These are phyloP conservation scores for Apeltes quadracus DNA, from an alignment of 2,113 vertebrate species.

Conservation along the genomic window DNA sequence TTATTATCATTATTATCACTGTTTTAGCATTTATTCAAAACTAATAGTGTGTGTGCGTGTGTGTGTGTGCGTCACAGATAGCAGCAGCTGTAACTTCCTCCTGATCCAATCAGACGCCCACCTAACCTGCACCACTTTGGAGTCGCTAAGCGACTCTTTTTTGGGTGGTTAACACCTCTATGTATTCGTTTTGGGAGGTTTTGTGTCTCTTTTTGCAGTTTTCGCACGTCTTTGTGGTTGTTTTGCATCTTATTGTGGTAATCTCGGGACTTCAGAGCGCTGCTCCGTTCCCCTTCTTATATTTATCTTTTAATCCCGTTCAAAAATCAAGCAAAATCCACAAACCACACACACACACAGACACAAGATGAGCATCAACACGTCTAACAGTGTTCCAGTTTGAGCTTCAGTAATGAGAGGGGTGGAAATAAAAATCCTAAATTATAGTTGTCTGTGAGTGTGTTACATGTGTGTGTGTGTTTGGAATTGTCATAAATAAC, in stretches of 20 bases:
- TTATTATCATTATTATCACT: neutral
- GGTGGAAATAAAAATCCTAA: conserved; percentile 13
- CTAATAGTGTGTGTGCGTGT: neutral
- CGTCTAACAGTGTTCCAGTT: conserved; percentile 22
- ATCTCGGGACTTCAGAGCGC: too few species aligned
- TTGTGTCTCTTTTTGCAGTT: neutral
- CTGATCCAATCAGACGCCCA: conserved; percentile 26
- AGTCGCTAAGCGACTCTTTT: too few species aligned
- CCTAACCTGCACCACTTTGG: neutral
- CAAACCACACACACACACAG: neutral
- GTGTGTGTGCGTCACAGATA: neutral
- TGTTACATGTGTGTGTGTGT: conserved; percentile 2
- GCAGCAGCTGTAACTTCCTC: neutral
- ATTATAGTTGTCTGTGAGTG: conserved; percentile 29
- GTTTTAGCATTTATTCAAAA: neutral
- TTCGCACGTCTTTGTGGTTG: neutral
- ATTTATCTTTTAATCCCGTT: neutral
- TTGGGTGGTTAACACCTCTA: too few species aligned
- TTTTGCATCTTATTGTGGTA: neutral
- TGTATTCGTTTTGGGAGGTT: neutral
- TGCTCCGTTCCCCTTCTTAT: too few species aligned
- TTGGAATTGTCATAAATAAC: conserved; percentile 46
- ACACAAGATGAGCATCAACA: conserved; percentile 22
- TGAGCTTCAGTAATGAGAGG: conserved; percentile 2
- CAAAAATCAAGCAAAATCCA: too few species aligned